Conservation (phyloP, 2,888 invertebrate genomes). For the Resseliella maxima region DNA sequence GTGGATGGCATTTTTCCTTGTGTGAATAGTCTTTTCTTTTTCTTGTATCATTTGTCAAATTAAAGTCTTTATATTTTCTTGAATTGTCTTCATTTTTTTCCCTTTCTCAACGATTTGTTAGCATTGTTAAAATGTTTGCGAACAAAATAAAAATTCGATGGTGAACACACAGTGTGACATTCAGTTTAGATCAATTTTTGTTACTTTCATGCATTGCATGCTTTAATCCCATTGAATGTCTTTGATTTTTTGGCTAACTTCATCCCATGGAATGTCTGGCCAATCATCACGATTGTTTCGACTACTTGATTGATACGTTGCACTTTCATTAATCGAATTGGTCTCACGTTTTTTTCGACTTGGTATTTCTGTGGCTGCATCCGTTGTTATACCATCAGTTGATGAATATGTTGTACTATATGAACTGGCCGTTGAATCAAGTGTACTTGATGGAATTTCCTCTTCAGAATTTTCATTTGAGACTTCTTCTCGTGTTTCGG, state of each 20-base stretch:
- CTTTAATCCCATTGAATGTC: slow-evolving; percentile 76
- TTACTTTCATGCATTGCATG: background rate
- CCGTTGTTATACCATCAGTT: slow-evolving; percentile 1
- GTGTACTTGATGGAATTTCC: slow-evolving; percentile 18
- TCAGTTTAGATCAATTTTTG: slow-evolving; percentile 22
- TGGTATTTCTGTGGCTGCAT: background rate
- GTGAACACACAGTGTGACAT: slow-evolving; percentile 39
- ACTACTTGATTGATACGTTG: background rate
- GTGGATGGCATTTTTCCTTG: slow-evolving; percentile 43
- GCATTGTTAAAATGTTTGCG: background rate
- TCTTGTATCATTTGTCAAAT: background rate
- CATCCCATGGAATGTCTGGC: slow-evolving; percentile 83
- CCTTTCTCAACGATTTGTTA: background rate
- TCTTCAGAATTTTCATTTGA: slow-evolving; percentile 30
- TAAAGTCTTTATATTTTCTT: background rate
- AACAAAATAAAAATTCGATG: slow-evolving; percentile 27
- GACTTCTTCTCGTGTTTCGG: slow-evolving; percentile 13
- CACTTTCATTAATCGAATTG: background rate
- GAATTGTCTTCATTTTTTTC: background rate
- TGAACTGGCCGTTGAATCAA: background rate
- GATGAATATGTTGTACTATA: slow-evolving; percentile 33
- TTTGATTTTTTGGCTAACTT: slow-evolving; percentile 77
- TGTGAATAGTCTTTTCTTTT: background rate
- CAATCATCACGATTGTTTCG: background rate
- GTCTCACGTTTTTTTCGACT: slow-evolving; percentile 30